These are phyloP conservation scores for Apus apus DNA, from an alignment of 2,113 vertebrate genomes.

Conservation along the genomic window DNA sequence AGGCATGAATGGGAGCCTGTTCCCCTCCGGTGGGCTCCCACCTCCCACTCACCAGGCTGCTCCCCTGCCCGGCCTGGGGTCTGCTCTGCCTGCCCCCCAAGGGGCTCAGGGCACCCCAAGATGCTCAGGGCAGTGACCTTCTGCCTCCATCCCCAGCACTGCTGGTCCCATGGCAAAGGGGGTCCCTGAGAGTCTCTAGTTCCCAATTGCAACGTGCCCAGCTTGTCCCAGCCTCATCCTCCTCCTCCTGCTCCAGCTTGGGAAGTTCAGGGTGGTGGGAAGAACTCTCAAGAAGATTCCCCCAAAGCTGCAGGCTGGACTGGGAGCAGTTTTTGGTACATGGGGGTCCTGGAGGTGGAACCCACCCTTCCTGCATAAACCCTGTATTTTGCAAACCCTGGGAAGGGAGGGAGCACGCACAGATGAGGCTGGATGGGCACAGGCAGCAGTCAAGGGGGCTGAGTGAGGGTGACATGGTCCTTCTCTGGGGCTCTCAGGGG, in stretches of 20 bases:
- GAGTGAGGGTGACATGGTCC: neutral
- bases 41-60: neutral
- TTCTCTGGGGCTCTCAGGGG: neutral
- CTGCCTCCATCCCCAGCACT: accelerated
- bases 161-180: accelerated
- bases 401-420: accelerated
- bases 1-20: slow-evolving; percentile 51
- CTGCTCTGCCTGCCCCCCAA: neutral
- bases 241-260: accelerated
- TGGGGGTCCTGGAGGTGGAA: neutral
- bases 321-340: accelerated
- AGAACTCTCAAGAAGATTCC: neutral
- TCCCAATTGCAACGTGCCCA: neutral
- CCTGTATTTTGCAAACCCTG: accelerated
- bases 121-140: neutral
- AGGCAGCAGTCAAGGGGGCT: accelerated
- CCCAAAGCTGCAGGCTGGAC: neutral
- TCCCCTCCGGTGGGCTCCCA: slow-evolving; percentile 34
- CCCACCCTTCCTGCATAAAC: neutral
- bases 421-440: accelerated
- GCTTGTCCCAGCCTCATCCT: accelerated
- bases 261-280: neutral
- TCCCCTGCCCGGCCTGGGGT: neutral
- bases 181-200: accelerated
- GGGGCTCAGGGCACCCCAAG: neutral